Percentiles rank a stretch among this genome's conserved stretches.
phyloP scores from a whole-genome alignment of 2,888 invertebrate species.

The Coelopa pilipes region DNA sequence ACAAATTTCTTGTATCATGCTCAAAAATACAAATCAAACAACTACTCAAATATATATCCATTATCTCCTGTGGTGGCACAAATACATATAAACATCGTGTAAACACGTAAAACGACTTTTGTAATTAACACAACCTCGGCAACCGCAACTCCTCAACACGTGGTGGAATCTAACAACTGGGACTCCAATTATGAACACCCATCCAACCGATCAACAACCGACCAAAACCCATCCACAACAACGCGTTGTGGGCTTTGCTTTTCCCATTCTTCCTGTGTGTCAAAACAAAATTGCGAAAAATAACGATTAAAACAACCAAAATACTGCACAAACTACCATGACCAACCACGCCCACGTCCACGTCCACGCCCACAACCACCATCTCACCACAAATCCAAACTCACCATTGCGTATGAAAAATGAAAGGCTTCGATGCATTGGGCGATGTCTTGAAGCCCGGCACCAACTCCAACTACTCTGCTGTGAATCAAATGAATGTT shows the following conservation, averaged over 20 bases:
- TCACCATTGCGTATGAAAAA: conserved; percentile 31
- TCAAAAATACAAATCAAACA: conserved; percentile 43
- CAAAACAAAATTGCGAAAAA: conserved; percentile 7
- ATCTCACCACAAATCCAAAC: conserved; percentile 23
- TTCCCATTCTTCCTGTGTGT: conserved; percentile 12
- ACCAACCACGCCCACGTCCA: conserved; percentile 25
- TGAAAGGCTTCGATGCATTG: conserved; percentile 77
- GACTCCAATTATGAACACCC: conserved; percentile 4
- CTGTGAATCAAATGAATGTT: conserved; percentile 63
- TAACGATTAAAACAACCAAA: conserved; percentile 21
- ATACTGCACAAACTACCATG: conserved; percentile 21
- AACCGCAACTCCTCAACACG: conserved; percentile 15
- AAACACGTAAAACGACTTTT: conserved; percentile 30
- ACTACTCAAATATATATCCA: conserved; percentile 37
- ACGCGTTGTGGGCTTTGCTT: conserved; percentile 18
- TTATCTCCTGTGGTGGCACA: conserved; percentile 61
- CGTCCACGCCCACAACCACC: conserved; percentile 42
- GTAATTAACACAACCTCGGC: conserved; percentile 18
- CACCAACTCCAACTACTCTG: conserved; percentile 50
- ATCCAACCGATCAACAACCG: conserved; percentile 20
- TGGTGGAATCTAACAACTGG: conserved; percentile 9
- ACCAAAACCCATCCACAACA: conserved; percentile 12
- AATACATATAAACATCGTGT: conserved; percentile 46
- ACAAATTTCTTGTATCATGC: conserved; percentile 46
- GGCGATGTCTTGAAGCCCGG: conserved; percentile 78